Conservation (phyloP, 2,888 invertebrate species). For the Coecobrya sp. region DNA sequence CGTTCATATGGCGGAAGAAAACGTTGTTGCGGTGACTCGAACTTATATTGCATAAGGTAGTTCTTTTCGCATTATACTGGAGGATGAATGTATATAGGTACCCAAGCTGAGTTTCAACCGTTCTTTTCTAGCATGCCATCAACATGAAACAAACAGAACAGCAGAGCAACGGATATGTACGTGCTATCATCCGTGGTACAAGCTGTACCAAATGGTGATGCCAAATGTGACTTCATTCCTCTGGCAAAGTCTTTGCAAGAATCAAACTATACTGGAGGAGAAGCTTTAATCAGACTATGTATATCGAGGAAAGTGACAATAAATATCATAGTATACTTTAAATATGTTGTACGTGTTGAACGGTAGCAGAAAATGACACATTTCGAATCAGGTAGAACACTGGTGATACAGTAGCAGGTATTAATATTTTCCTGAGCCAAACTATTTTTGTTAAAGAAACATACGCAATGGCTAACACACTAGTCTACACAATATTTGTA, state of each 20-base stretch:
- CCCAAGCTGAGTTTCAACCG: background rate
- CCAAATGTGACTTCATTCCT: slow-evolving; percentile 60
- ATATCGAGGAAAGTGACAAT: too few relatives aligned
- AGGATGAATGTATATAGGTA: background rate
- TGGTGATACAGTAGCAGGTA: too few relatives aligned
- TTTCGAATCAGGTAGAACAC: too few relatives aligned
- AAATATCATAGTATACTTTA: too few relatives aligned
- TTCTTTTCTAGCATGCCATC: background rate
- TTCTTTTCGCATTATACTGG: background rate
- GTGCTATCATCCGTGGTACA: slow-evolving; percentile 60
- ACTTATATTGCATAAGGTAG: background rate
- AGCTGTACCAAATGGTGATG: slow-evolving; percentile 31
- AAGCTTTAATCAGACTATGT: too few relatives aligned
- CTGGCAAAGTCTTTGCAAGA: slow-evolving; percentile 31
- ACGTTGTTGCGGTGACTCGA: slow-evolving; percentile 57
- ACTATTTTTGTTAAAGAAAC: too few relatives aligned
- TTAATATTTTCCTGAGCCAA: too few relatives aligned
- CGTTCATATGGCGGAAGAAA: slow-evolving; percentile 76
- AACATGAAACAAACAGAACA: background rate
- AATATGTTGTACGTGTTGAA: too few relatives aligned
- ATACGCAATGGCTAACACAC: too few relatives aligned
- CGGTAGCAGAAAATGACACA: too few relatives aligned
- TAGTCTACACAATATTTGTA: too few relatives aligned
- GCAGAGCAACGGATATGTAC: slow-evolving; percentile 41
- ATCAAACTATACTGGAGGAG: background rate